phyloP scores from a whole-genome alignment of 2,113 vertebrate species.

The Coreoperca whiteheadi region DNA sequence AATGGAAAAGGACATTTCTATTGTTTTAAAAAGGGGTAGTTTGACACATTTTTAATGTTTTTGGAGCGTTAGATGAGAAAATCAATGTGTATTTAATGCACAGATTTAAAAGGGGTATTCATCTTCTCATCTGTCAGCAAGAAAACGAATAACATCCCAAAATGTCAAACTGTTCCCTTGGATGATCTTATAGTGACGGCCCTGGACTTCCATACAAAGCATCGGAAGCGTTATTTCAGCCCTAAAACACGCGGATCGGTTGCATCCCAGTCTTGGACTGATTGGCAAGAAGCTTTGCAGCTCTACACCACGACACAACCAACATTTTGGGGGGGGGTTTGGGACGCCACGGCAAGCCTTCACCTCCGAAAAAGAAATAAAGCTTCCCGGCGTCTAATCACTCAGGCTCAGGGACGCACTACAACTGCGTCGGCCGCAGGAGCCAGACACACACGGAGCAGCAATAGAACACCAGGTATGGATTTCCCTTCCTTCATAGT shows the following conservation, averaged over 20 bases:
- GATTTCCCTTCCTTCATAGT: conserved; percentile 72
- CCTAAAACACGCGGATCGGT: not conserved
- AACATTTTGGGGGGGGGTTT: not conserved
- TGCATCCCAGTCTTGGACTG: not conserved
- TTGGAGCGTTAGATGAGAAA: not conserved
- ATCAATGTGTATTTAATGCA: not conserved
- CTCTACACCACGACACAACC: not conserved
- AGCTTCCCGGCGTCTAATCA: conserved; percentile 60
- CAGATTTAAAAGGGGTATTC: not conserved
- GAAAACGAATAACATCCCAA: not conserved
- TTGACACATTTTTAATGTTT: not conserved
- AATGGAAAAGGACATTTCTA: not conserved
- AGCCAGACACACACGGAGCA: conserved; percentile 17
- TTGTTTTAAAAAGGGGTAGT: not conserved
- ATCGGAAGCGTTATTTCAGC: not conserved
- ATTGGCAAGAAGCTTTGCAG: not conserved
- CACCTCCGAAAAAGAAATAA: not conserved
- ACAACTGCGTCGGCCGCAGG: conserved; percentile 28
- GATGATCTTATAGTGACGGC: not conserved
- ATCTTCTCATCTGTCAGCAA: not conserved
- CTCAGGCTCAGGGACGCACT: conserved; percentile 61
- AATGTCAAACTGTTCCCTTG: not conserved
- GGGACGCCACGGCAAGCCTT: conserved; percentile 23
- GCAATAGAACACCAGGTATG: conserved; percentile 33
- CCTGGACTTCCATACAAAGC: conserved; percentile 1